Evolutionary conservation across 2,113 vertebrate genomes (phyloP).

Genomic region (Zeus faber): DNA sequence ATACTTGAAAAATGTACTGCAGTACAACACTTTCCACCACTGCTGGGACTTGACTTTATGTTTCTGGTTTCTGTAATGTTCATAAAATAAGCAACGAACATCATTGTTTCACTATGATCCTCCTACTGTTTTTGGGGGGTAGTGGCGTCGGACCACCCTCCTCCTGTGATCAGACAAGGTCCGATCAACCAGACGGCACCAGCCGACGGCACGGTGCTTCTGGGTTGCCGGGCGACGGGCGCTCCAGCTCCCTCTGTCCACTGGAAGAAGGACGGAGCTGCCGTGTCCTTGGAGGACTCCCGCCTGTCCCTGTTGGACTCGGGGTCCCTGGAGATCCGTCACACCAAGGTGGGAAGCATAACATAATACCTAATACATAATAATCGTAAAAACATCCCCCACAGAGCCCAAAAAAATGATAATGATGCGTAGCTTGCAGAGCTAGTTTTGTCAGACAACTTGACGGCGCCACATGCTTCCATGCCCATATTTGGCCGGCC

Average conservation of each 20-base stretch:
- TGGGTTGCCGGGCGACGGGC: constrained; percentile 82
- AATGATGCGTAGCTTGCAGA: background rate
- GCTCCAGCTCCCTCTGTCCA: constrained; percentile 80
- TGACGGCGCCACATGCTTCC: no score
- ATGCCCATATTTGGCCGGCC: background rate
- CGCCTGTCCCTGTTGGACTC: constrained; percentile 82
- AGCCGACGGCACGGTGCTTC: constrained; percentile 83
- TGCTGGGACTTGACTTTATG: background rate
- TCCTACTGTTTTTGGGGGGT: constrained; percentile 26
- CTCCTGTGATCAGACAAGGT: constrained; percentile 90
- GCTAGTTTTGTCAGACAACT: no score
- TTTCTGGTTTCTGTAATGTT: background rate
- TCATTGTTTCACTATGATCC: constrained; percentile 26
- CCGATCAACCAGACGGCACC: constrained; percentile 90
- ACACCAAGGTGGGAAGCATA: constrained; percentile 80
- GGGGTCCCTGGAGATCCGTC: constrained; percentile 85
- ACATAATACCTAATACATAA: no score
- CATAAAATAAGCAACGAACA: background rate
- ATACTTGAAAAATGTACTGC: no score
- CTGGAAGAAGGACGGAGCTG: constrained; percentile 86
- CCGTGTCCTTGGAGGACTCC: constrained; percentile 83
- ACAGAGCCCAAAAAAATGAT: background rate
- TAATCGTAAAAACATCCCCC: no score
- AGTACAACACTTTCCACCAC: no score
- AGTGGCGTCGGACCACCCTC: constrained; percentile 88